Percentiles rank a stretch among this genome's conserved stretches.
phyloP scores from a whole-genome alignment of 2,797 vertebrate species.

The Delichon dasypus region DNA sequence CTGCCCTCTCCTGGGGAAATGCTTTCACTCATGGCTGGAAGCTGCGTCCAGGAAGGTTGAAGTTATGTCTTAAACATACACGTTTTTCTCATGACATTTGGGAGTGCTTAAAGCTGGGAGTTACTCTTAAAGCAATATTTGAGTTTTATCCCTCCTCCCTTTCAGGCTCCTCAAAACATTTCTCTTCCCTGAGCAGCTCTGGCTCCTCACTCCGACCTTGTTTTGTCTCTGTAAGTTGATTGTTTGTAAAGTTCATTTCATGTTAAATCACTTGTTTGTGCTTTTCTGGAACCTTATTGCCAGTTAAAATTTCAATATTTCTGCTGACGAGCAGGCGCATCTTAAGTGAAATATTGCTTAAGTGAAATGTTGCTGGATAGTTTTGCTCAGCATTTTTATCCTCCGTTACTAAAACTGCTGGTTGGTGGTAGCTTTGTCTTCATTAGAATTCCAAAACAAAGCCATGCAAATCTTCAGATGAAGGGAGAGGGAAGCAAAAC shows the following conservation, averaged over 20 bases:
- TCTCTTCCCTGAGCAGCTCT: background rate
- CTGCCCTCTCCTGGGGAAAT: conserved; percentile 36
- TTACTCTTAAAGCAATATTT: background rate
- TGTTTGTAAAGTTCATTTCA: background rate
- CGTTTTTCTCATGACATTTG: background rate
- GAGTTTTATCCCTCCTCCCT: background rate
- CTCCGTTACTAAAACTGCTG: background rate
- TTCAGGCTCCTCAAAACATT: background rate
- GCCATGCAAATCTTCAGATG: background rate
- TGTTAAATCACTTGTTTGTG: background rate
- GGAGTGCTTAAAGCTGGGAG: background rate
- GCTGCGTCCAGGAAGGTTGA: background rate
- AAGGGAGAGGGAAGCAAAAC: background rate
- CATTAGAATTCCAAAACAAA: background rate
- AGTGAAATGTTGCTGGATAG: background rate
- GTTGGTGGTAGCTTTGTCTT: background rate
- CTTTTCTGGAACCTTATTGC: background rate
- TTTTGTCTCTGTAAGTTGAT: background rate
- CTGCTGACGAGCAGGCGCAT: background rate
- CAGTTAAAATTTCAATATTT: background rate
- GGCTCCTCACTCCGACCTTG: background rate
- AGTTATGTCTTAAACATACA: background rate
- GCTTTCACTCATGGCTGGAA: background rate
- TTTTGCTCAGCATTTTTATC: background rate
- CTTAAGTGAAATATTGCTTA: background rate